phyloP scores from a whole-genome alignment of 2,113 vertebrate species.

The Scomber scombrus region DNA sequence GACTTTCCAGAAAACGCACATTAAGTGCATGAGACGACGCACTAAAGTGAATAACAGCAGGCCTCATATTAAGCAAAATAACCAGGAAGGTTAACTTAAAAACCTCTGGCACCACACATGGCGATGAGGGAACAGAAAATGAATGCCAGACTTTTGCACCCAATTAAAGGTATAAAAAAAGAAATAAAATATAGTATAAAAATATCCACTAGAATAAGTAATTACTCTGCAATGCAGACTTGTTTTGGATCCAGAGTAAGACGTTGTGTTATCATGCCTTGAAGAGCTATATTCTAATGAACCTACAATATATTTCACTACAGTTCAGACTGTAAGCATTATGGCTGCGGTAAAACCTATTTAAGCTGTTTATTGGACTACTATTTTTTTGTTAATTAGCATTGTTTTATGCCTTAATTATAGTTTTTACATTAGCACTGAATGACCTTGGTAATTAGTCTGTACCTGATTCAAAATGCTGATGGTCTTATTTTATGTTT shows the following conservation, averaged over 20 bases:
- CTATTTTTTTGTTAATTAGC: conserved; percentile 10
- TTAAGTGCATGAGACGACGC: conserved; percentile 51
- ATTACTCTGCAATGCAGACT: conserved; percentile 55
- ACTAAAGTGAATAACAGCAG: conserved; percentile 60
- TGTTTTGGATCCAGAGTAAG: conserved; percentile 33
- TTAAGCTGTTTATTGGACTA: background rate
- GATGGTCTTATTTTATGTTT: conserved; percentile 21
- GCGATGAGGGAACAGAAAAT: conserved; percentile 69
- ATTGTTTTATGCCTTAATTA: conserved; percentile 10
- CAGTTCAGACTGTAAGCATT: background rate
- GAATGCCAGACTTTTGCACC: conserved; percentile 78
- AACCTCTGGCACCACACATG: conserved; percentile 62
- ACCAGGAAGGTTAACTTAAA: conserved; percentile 69
- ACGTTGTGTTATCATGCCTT: conserved; percentile 38
- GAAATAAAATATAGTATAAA: conserved; percentile 60
- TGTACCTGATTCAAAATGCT: background rate
- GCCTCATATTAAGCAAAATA: conserved; percentile 66
- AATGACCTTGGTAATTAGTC: conserved; percentile 17
- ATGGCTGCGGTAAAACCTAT: conserved; percentile 4
- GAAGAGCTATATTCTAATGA: conserved; percentile 33
- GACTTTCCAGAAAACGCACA: conserved; percentile 58
- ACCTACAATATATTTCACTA: conserved; percentile 11
- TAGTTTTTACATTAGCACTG: background rate
- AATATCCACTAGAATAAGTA: conserved; percentile 46
- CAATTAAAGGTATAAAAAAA: conserved; percentile 65